A percentile compares a stretch with the other conserved stretches of the same genome.
Evolutionary conservation across 1,140 invertebrate species (phyloP).

Genomic region (Trichomalopsis sarcophagae): DNA sequence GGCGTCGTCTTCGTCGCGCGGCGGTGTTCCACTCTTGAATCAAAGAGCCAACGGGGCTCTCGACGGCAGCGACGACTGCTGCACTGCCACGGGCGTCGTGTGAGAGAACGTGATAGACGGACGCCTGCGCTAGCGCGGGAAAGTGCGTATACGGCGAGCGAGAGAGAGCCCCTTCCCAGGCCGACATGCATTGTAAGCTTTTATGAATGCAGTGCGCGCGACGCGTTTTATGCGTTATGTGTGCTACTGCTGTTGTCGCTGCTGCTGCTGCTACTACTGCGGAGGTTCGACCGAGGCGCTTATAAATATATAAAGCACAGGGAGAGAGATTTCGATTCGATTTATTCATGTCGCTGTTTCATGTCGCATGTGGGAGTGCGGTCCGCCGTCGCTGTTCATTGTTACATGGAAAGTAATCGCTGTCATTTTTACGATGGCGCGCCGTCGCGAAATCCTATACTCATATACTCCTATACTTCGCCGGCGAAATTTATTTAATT

Average conservation of each 20-base stretch:
- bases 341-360: constrained; percentile 22
- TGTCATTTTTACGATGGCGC: no score
- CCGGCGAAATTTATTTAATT: not conserved
- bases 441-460: no score
- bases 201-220: constrained; percentile 70
- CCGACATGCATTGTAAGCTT: constrained; percentile 41
- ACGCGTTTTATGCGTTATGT: constrained; percentile 60
- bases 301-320: constrained; percentile 34
- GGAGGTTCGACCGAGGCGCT: not conserved
- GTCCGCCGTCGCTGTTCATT: no score
- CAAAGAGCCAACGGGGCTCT: constrained; percentile 49
- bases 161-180: constrained; percentile 35
- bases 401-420: not conserved
- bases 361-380: not conserved
- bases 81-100: no score
- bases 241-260: not conserved
- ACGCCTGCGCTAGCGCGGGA: constrained; percentile 54
- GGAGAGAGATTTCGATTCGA: constrained; percentile 6
- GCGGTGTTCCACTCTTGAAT: constrained; percentile 48
- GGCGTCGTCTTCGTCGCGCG: constrained; percentile 57
- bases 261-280: not conserved
- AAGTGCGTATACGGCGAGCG: constrained; percentile 53
- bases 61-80: not conserved
- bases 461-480: no score
- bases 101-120: not conserved